Evolutionary conservation across 2,888 invertebrate species (phyloP).

Genomic region (Linnaemya tessellans): DNA sequence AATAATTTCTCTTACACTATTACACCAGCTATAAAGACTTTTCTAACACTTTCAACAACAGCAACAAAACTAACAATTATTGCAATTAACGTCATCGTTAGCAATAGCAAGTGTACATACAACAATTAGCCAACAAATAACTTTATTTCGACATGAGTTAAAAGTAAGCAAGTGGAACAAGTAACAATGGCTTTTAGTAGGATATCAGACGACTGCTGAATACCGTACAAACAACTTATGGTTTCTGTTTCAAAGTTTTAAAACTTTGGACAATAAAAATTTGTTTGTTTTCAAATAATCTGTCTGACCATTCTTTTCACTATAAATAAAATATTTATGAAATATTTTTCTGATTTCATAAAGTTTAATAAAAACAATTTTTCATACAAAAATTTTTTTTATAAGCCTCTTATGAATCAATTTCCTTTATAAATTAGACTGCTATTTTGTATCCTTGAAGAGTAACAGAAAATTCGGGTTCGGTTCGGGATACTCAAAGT

Average conservation of each 20-base stretch:
- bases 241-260: background rate
- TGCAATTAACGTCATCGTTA: slow-evolving; percentile 45
- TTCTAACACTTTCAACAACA: slow-evolving; percentile 33
- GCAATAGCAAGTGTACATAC: slow-evolving; percentile 22
- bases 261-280: no score
- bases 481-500: slow-evolving; percentile 25
- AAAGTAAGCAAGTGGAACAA: slow-evolving; percentile 32
- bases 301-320: no score
- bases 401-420: no score
- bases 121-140: slow-evolving; percentile 64
- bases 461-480: no score
- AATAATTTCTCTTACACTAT: slow-evolving; percentile 28
- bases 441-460: no score
- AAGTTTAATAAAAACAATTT: no score
- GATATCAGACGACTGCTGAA: background rate
- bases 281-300: no score
- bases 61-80: slow-evolving; percentile 32
- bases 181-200: background rate
- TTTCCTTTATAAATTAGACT: no score
- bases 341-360: no score
- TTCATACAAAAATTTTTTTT: no score
- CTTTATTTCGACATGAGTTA: slow-evolving; percentile 8
- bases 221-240: background rate
- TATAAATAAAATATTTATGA: no score
- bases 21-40: slow-evolving; percentile 36